phyloP scores from a whole-genome alignment of 2,888 invertebrate genomes.

The Drosophila nigricruria region DNA sequence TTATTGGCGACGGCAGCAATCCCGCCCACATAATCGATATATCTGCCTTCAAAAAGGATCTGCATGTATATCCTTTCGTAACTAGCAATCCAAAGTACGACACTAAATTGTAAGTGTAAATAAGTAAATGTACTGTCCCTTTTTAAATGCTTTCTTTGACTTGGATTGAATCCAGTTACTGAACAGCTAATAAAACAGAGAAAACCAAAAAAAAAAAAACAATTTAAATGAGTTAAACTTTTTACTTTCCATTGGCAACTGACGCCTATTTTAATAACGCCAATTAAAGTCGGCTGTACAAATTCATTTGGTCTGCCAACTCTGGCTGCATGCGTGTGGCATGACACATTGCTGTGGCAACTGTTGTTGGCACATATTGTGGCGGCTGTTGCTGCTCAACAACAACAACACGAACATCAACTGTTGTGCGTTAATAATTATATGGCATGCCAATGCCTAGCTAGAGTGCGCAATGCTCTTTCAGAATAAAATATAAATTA shows the following conservation, averaged over 20 bases:
- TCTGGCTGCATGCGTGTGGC: slow-evolving; percentile 18
- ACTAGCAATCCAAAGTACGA: slow-evolving; percentile 44
- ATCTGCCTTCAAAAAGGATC: slow-evolving; percentile 40
- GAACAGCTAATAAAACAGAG: background rate
- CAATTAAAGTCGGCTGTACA: slow-evolving; percentile 72
- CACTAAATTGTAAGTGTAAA: slow-evolving; percentile 12
- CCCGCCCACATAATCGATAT: slow-evolving; percentile 51
- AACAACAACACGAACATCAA: slow-evolving; percentile 2
- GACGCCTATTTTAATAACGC: slow-evolving; percentile 66
- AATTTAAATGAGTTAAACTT: background rate
- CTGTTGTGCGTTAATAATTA: slow-evolving; percentile 19
- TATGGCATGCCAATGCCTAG: background rate
- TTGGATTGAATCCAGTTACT: background rate
- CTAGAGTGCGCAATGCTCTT: slow-evolving; percentile 5
- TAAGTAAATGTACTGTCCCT: background rate
- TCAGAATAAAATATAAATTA: background rate
- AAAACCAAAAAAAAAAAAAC: background rate
- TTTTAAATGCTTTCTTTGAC: background rate
- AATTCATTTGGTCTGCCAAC: slow-evolving; percentile 50
- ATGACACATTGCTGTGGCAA: slow-evolving; percentile 50
- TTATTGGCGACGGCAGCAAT: slow-evolving; percentile 37
- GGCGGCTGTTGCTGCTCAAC: slow-evolving; percentile 40
- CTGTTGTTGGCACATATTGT: slow-evolving; percentile 73
- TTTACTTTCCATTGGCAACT: background rate
- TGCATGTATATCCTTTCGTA: slow-evolving; percentile 47